phyloP scores from a whole-genome alignment of 1,140 invertebrate genomes.

The Rhopalosiphum padi region DNA sequence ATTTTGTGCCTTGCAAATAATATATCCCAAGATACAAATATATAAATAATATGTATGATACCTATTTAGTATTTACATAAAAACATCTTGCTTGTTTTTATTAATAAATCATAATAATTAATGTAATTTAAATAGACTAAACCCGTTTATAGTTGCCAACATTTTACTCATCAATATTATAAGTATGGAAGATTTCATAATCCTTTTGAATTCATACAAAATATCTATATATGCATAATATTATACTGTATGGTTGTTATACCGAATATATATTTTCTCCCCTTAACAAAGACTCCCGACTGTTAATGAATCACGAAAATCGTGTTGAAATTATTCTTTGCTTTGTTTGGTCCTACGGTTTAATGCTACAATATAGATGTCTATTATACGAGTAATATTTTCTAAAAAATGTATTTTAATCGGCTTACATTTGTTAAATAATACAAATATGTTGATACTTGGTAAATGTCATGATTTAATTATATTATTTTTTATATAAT shows the following conservation, averaged over 20 bases:
- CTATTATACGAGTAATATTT: not conserved
- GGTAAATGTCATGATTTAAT: not conserved
- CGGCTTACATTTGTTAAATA: not conserved
- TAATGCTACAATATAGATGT: not conserved
- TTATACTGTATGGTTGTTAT: not conserved
- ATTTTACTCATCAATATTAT: not conserved
- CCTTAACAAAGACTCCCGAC: not conserved
- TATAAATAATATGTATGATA: not conserved
- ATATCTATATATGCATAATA: not conserved
- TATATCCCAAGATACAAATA: not conserved
- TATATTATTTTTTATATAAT: no score
- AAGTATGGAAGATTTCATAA: not conserved
- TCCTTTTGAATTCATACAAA: not conserved
- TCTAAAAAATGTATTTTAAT: not conserved
- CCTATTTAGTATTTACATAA: not conserved
- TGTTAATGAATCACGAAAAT: not conserved
- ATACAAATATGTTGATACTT: not conserved
- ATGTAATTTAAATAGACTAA: not conserved
- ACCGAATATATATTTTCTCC: not conserved
- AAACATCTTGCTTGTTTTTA: not conserved
- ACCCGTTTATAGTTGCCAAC: not conserved
- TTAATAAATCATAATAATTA: constrained; percentile 20
- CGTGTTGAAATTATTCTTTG: not conserved
- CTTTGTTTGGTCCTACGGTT: not conserved
- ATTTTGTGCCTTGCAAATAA: not conserved